Base-by-base conservation (phyloP, 1,140 invertebrate genomes). In the Chironomus tepperi region DNA sequence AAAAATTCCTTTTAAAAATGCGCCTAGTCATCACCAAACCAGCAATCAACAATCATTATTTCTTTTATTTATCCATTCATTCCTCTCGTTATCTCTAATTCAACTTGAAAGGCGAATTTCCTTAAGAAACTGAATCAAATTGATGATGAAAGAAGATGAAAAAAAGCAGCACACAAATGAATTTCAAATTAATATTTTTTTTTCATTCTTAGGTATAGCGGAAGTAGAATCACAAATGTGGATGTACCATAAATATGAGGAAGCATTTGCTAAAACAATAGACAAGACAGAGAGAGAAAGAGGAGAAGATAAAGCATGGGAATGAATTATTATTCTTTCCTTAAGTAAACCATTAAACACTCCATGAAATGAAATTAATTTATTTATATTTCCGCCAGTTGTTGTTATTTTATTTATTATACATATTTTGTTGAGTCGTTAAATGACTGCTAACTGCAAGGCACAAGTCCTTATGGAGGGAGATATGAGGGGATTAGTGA, bases 261-360 rank as follows among this genome's bases (percentile, higher is more conserved):
- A 57, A 57, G 12, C 5, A 15, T 57, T 34, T 34, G 24, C 24
- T 34, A 5, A 34, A 34, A 34, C 24, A 34, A 34, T 34, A 34
- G 24, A 34, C 24, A n/a, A n/a, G n/a, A n/a, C n/a, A n/a, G n/a
- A 57, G 9, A 57, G 47, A 15, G 15, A 12, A 15, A 47, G n/a
- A 57, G 10, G 47, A 34, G 24, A 57, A 57, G n/a, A 57, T 47
- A 15, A 47, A 15, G 47, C n/a, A 57, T 12, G n/a, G 47, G 12
- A 12, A 57, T 57, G 47, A 57, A 57, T 57, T 57, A 57, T 57
- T 57, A 57, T 57, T 12, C 47, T n/a, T 15, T n/a, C n/a, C 47
- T 57, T n/a, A 57, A 57, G 47, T n/a, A 57, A 34, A 57, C 10
- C 47, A 57, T 57, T 57, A 57, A 57, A 57, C 47, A 57, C 47